These are phyloP conservation scores for Trypoxylus dichotomus DNA, from an alignment of 1,140 invertebrate genomes.

Conservation along the genomic window DNA sequence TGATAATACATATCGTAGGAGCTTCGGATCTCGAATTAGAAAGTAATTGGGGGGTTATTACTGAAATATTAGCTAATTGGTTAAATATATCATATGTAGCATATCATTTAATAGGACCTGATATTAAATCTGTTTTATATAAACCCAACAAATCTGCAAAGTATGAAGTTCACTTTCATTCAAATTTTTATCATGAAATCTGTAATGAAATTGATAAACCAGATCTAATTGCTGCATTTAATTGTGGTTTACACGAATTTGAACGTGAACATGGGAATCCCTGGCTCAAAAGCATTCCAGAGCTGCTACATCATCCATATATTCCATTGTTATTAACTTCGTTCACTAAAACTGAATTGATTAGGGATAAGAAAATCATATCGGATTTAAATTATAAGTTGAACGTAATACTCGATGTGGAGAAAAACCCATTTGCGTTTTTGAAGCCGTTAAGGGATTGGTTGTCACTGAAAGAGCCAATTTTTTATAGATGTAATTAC, in stretches of 20 bases:
- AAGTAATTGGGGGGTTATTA: constrained; percentile 43
- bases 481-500: constrained; percentile 45
- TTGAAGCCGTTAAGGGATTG: constrained; percentile 40
- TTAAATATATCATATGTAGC: constrained; percentile 42
- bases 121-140: constrained; percentile 30
- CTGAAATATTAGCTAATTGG: constrained; percentile 46
- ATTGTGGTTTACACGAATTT: constrained; percentile 50
- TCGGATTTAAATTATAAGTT: not conserved
- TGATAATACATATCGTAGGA: constrained; percentile 49
- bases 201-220: constrained; percentile 39
- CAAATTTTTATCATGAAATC: constrained; percentile 44
- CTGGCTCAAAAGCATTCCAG: constrained; percentile 45
- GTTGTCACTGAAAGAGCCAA: constrained; percentile 34
- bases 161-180: constrained; percentile 36
- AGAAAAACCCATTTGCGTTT: constrained; percentile 43
- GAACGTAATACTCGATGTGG: constrained; percentile 34
- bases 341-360: constrained; percentile 47
- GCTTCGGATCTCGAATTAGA: constrained; percentile 40
- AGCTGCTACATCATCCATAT: constrained; percentile 38
- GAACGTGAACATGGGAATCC: constrained; percentile 37
- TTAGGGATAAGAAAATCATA: constrained; percentile 37
- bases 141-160: constrained; percentile 26
- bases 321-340: constrained; percentile 48
- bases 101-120: constrained; percentile 48
- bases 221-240: constrained; percentile 48